A percentile compares a stretch with the other conserved stretches of the same genome.
These are phyloP conservation scores for Meloidogyne floridensis DNA, from an alignment of 1,140 invertebrate genomes.

Conservation along the genomic window DNA sequence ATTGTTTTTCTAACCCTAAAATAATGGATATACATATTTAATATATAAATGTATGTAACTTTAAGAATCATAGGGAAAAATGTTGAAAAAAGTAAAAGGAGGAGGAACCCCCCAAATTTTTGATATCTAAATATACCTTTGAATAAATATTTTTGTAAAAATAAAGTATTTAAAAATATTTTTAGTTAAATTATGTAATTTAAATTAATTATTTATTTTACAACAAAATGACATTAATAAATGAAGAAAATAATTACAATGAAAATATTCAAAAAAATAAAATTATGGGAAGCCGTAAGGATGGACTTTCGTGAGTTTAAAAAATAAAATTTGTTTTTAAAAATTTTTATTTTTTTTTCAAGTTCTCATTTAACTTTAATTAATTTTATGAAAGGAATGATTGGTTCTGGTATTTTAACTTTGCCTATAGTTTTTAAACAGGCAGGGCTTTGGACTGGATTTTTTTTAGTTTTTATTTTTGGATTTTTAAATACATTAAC, in stretches of 20 bases:
- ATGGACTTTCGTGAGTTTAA: not conserved
- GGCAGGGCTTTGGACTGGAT: conserved; percentile 53
- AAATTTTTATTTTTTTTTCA: not conserved
- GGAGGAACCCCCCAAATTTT: too few species aligned
- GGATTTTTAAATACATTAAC: conserved; percentile 56
- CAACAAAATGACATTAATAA: too few species aligned
- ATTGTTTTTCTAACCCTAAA: too few species aligned
- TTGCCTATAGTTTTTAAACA: conserved; percentile 57
- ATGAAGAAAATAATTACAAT: not conserved
- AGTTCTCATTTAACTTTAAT: conserved; percentile 23
- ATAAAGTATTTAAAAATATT: too few species aligned
- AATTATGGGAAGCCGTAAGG: not conserved
- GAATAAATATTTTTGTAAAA: too few species aligned
- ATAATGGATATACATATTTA: too few species aligned
- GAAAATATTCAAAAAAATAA: not conserved
- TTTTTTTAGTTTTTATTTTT: conserved; percentile 50
- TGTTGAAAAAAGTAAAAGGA: too few species aligned
- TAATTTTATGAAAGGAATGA: conserved; percentile 34
- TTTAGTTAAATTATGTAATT: too few species aligned
- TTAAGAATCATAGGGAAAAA: too few species aligned
- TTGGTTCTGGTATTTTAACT: conserved; percentile 30
- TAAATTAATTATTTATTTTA: too few species aligned
- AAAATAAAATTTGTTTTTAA: not conserved
- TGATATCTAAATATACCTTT: too few species aligned
- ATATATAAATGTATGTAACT: too few species aligned